Conservation (phyloP, 2,797 vertebrate species). For the Chelonia mydas region DNA sequence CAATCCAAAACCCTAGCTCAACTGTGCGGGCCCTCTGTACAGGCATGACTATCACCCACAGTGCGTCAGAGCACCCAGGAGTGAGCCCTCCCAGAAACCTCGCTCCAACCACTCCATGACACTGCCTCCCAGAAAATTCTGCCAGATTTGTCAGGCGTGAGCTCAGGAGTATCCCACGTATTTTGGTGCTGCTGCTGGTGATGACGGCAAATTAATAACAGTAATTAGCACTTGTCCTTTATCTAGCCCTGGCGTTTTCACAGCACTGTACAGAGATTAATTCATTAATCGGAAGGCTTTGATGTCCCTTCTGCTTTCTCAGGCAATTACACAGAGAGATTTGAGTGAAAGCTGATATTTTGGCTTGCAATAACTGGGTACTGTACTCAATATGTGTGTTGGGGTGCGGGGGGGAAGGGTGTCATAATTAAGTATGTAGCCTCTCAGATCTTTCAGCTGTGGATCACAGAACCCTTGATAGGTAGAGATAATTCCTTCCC, state of each 20-base stretch:
- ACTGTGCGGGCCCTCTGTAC: not conserved
- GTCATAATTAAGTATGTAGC: not conserved
- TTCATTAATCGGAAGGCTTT: not conserved
- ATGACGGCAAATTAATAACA: not conserved
- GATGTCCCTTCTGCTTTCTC: not conserved
- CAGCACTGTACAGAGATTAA: not conserved
- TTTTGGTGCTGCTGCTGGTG: not conserved
- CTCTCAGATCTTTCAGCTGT: not conserved
- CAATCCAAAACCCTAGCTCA: not conserved
- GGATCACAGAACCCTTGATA: not conserved
- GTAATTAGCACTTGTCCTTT: rapidly evolving
- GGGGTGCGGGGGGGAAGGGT: not conserved
- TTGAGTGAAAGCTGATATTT: not conserved
- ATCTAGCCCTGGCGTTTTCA: not conserved
- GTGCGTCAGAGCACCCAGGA: not conserved
- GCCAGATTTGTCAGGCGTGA: not conserved
- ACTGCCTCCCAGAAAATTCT: not conserved
- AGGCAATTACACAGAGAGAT: not conserved
- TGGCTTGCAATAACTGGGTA: not conserved
- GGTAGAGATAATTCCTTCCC: not conserved
- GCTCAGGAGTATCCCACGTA: not conserved
- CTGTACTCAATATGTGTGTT: not conserved
- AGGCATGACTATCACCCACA: not conserved
- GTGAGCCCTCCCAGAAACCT: not conserved
- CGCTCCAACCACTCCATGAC: not conserved